Evolutionary conservation across 2,888 invertebrate genomes (phyloP).

Genomic region (Phania funesta): DNA sequence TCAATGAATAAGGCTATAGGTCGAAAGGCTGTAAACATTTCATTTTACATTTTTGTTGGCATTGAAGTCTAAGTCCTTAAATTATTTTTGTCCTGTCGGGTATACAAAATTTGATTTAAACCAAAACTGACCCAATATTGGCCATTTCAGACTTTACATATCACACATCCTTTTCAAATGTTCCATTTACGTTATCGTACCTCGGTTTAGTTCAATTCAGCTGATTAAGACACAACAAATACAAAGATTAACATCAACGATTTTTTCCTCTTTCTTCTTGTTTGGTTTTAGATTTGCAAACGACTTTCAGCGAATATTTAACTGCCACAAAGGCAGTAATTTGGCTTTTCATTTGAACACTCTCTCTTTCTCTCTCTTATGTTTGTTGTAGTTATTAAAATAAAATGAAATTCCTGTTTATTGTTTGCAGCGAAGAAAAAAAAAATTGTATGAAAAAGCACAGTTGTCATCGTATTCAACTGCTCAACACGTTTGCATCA

Average conservation of each 20-base stretch:
- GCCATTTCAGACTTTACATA: too few species aligned
- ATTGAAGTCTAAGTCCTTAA: too few species aligned
- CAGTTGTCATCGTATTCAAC: conserved; percentile 23
- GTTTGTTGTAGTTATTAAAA: neutral
- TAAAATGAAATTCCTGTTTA: conserved; percentile 18
- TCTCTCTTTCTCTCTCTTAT: conserved; percentile 1
- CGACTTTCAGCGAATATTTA: conserved; percentile 34
- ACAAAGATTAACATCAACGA: conserved; percentile 37
- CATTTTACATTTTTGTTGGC: too few species aligned
- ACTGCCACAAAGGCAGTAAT: conserved; percentile 24
- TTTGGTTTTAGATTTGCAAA: neutral
- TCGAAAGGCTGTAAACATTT: too few species aligned
- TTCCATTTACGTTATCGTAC: too few species aligned
- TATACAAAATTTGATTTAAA: too few species aligned
- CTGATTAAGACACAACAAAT: conserved; percentile 30
- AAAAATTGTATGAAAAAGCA: neutral
- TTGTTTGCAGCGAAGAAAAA: neutral
- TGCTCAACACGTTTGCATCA: conserved; percentile 60
- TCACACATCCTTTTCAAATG: too few species aligned
- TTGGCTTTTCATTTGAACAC: conserved; percentile 29
- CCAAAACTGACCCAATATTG: too few species aligned
- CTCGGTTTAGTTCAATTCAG: neutral
- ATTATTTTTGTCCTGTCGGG: too few species aligned
- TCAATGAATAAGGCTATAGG: too few species aligned
- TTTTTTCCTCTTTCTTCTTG: neutral